Evolutionary conservation across 2,797 vertebrate species (phyloP).

Genomic region (Coracias cyanogaster): DNA sequence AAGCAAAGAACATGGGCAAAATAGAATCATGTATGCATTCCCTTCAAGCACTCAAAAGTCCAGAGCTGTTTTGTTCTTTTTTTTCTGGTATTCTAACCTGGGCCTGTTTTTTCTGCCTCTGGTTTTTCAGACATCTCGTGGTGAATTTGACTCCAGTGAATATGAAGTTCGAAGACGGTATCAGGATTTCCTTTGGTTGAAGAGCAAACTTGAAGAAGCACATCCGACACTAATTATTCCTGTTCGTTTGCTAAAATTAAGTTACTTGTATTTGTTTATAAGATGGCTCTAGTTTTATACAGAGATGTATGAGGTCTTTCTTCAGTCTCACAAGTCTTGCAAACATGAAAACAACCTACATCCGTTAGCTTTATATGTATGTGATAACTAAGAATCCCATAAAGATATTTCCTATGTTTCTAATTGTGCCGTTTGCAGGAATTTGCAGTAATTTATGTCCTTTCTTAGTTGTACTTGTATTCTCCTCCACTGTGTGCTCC

Average conservation of each 20-base stretch:
- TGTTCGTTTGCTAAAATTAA: constrained; percentile 80
- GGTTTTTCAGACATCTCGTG: constrained; percentile 88
- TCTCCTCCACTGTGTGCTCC: background rate
- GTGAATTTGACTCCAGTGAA: constrained; percentile 94
- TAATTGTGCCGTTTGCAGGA: background rate
- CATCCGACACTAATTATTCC: constrained; percentile 93
- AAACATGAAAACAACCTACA: background rate
- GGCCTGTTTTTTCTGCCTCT: background rate
- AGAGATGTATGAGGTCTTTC: background rate
- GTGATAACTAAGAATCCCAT: background rate
- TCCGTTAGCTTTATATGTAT: background rate
- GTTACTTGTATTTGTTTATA: constrained; percentile 21
- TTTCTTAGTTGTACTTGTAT: background rate
- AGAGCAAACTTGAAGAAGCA: constrained; percentile 89
- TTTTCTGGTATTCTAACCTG: background rate
- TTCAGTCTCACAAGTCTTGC: constrained; percentile 1
- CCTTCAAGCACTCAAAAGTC: background rate
- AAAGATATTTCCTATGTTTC: background rate
- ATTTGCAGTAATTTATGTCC: background rate
- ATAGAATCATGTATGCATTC: constrained; percentile 20
- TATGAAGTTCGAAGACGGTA: constrained; percentile 94
- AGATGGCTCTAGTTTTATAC: background rate
- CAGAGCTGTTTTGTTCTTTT: background rate
- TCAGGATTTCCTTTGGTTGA: constrained; percentile 97
- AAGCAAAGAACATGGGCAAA: constrained; percentile 41